Evolutionary conservation across 1,140 invertebrate species (phyloP), one percentile per base, ranked within the genome.

Genomic region (Lamellibrachia luymesi): DNA sequence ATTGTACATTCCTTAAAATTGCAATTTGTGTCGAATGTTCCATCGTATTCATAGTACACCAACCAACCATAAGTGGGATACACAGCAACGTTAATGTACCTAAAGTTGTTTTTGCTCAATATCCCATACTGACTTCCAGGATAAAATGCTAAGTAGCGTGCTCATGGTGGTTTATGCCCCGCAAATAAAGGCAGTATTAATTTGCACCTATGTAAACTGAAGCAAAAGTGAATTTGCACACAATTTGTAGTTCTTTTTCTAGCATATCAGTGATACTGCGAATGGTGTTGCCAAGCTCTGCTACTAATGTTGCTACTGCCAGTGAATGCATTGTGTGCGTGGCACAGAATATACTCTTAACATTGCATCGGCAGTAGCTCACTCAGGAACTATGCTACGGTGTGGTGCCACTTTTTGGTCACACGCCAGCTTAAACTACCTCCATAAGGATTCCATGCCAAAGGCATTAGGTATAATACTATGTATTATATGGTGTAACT

Each of bases 151-250:
- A 80, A 80, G 64, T 80, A 80, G 64, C 64, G 0, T 80, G 64
- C 64, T 80, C 64, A 80, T 80, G 64, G 64, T 2, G 25, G 64
- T 80, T 80, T 80, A 80, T 80, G 64, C 64, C 64, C 64, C 17
- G 64, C 64, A 80, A 80, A 80, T 80, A 80, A 80, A 80, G 64
- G 64, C 64, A 80, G 64, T 80, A 80, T 80, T 80, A 80, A 80
- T 80, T 80, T 80, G 64, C 64, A 80, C 64, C 25, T 2, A 22
- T 80, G 64, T 80, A 6, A 80, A 80, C 64, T 80, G 64, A 80
- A 80, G 64, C 64, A 80, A 80, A 80, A 80, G 64, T 80, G 64
- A 80, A 80, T 80, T 80, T 80, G 64, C 64, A 80, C 64, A 80
- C 64, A 22, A 22, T 80, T 80, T 80, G 17, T 80, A 80, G 64